A percentile compares a stretch with the other conserved stretches of the same genome.
Evolutionary conservation across 2,888 invertebrate genomes (phyloP).

Genomic region (Philonicus albiceps): DNA sequence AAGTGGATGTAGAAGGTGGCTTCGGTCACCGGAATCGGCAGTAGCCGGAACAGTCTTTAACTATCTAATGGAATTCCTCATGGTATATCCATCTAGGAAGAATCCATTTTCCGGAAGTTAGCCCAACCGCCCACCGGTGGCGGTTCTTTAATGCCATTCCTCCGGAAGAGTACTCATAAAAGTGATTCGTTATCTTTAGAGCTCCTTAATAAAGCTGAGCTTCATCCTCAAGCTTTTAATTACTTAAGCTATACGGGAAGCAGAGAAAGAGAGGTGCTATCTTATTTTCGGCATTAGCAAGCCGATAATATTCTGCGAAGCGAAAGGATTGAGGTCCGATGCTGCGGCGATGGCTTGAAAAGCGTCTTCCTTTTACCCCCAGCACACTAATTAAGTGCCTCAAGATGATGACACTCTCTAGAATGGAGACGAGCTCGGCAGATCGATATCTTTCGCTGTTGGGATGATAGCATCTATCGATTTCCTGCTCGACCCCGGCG

Average conservation of each 20-base stretch:
- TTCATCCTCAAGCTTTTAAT: constrained; percentile 19
- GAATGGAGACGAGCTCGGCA: not conserved
- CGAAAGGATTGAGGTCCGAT: not conserved
- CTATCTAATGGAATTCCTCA: not conserved
- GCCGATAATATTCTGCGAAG: not conserved
- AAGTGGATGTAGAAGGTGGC: not conserved
- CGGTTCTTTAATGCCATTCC: not conserved
- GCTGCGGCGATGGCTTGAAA: not conserved
- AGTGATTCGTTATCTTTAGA: constrained; percentile 13
- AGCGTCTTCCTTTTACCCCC: not conserved
- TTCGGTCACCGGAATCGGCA: not conserved
- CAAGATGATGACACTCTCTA: constrained; percentile 30
- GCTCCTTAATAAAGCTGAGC: constrained; percentile 1
- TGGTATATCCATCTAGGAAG: not conserved
- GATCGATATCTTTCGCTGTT: not conserved
- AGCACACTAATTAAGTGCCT: constrained; percentile 25
- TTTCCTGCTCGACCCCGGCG: not conserved
- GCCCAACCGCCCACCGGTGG: not conserved
- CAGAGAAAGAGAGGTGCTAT: not conserved
- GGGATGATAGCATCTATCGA: not conserved
- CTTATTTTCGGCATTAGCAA: not conserved
- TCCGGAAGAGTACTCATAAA: not conserved
- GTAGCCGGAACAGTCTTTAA: not conserved
- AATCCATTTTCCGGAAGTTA: not conserved
- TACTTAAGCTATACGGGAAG: not conserved